Evolutionary conservation across 2,888 invertebrate genomes (phyloP), one percentile per base, ranked within the genome.

Genomic region (Oscheius sp.): DNA sequence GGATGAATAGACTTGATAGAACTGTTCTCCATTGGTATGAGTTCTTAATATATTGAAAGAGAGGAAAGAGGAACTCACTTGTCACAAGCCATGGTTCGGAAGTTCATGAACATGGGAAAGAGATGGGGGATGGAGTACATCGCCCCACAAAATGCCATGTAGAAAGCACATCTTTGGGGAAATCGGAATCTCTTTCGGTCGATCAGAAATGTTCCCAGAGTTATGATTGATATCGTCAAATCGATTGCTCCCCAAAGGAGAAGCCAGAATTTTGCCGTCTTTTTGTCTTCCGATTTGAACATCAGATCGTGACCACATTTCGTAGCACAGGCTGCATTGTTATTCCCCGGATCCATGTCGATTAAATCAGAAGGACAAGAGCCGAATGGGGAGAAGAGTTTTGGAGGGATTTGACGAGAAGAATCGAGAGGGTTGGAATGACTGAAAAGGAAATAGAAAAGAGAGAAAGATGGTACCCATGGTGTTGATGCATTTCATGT

Each of bases 131-230:
- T 89, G 20, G 95, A 94, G 47, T 96, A 93, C 90, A 95, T 92
- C 81, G 95, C 90, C 87, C 96, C 96, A 87, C 97, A 97, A 4
- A 95, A 92, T 20, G 96, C 94, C 68, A 98, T 89, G 87, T 95
- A 97, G 83, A 97, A 95, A 71, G 98, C 95, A 1, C 97, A 95
- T 78, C 85, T 85, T 88, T 98, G 97, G 12, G 98, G 97, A 88
- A 97, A 98, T 47, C 94, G 91, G 88, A 98, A 98, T 82, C 97
- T 90, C 83, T 93, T 92, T 70, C 94, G 93, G 87, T 97, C 96
- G 77, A 97, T 93, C 72, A 94, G 89, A 87, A 95, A 96, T 8
- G 97, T 97, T 44, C 88, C 77, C 3, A 89, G 87, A 1, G 89
- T 89, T 88, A 97, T 95, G 67, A 95, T 90, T 79, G 96, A 95